Conservation (phyloP, 37 sponge, comb jelly and placozoan genomes). For the Haliclona indistincta region DNA sequence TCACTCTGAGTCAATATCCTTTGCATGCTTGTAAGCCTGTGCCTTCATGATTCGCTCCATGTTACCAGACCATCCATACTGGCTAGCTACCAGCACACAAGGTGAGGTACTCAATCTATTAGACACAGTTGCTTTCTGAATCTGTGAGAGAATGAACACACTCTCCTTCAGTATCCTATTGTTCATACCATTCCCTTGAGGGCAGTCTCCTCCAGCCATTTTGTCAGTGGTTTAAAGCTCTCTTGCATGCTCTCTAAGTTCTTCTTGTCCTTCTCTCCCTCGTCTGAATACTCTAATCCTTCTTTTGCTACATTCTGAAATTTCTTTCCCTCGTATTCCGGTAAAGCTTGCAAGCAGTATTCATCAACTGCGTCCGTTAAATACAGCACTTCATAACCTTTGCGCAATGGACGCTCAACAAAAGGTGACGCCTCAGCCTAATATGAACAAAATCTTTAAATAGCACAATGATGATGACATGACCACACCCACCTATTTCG, state of each 20-base stretch:
- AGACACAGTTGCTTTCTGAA: too few species aligned
- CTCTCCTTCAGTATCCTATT: too few species aligned
- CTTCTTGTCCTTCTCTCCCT: conserved; percentile 84
- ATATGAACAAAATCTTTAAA: too few species aligned
- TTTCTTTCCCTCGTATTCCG: conserved; percentile 96
- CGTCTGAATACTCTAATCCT: conserved; percentile 86
- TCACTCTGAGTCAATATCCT: too few species aligned
- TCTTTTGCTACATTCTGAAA: conserved; percentile 99
- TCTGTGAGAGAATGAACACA: too few species aligned
- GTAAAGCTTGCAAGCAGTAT: conserved; percentile 82
- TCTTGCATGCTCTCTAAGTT: conserved; percentile 72
- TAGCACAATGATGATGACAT: too few species aligned
- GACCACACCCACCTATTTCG: too few species aligned
- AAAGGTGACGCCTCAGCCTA: conserved; percentile 89
- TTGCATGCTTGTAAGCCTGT: too few species aligned
- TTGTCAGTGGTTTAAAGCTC: conserved; percentile 83
- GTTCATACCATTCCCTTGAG: conserved; percentile 56
- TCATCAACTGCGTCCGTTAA: conserved; percentile 96
- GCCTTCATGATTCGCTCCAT: too few species aligned
- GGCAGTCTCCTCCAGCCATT: conserved; percentile 90
- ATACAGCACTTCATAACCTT: conserved; percentile 96
- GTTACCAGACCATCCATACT: too few species aligned
- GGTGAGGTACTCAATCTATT: too few species aligned
- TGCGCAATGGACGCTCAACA: conserved; percentile 91
- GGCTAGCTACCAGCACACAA: too few species aligned